These are phyloP conservation scores for Papilio gigon DNA, from an alignment of 2,888 invertebrate species.

Conservation along the genomic window DNA sequence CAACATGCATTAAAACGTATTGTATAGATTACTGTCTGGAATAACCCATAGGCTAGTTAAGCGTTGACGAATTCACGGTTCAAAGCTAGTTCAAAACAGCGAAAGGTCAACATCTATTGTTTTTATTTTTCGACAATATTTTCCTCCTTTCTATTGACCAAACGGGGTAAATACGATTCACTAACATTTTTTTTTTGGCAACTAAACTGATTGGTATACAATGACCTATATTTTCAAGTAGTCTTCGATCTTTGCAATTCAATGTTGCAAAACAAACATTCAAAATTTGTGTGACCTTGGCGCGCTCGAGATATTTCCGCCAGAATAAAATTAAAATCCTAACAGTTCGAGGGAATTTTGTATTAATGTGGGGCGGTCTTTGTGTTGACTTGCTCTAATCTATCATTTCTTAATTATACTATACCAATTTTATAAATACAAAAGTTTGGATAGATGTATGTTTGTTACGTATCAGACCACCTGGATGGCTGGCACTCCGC, in stretches of 20 bases:
- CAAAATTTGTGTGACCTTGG: conserved; percentile 28
- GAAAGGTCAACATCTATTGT: not conserved
- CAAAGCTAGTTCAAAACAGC: too few species aligned
- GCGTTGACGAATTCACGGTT: too few species aligned
- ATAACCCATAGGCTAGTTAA: too few species aligned
- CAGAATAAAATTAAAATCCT: conserved; percentile 9
- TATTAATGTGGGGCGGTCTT: not conserved
- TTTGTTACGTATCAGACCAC: too few species aligned
- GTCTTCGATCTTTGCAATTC: conserved; percentile 25
- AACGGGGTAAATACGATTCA: not conserved
- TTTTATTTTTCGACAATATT: conserved; percentile 6
- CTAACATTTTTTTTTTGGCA: conserved; percentile 4
- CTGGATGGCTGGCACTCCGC: too few species aligned
- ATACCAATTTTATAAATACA: too few species aligned
- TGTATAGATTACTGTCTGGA: too few species aligned
- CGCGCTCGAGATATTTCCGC: not conserved
- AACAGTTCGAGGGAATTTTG: conserved; percentile 1
- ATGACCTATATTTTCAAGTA: conserved; percentile 24
- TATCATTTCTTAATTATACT: too few species aligned
- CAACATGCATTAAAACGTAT: too few species aligned
- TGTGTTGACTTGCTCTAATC: not conserved
- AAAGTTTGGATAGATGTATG: too few species aligned
- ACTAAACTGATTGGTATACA: conserved; percentile 16
- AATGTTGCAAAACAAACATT: conserved; percentile 23
- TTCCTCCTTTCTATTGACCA: conserved; percentile 35